Percentiles rank a stretch among this genome's conserved stretches.
phyloP scores from a whole-genome alignment of 2,888 invertebrate species.

The Odontomyia ornata region DNA sequence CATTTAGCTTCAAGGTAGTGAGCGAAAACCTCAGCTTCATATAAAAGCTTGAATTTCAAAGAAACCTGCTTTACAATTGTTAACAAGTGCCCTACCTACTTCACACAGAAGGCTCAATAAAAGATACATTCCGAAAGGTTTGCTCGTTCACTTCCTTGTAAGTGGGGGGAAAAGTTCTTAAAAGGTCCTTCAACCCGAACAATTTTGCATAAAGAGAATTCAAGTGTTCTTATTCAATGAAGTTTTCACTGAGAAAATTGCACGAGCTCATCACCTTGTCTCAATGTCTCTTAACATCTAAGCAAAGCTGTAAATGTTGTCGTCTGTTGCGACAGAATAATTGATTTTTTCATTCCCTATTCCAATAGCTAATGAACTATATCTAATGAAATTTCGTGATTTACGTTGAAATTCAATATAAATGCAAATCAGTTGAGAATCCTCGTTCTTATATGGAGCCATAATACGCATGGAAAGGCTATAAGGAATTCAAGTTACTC shows the following conservation, averaged over 20 bases:
- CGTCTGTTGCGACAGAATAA: neutral
- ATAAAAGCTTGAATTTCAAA: neutral
- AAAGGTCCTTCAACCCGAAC: too few relatives aligned
- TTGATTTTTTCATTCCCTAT: neutral
- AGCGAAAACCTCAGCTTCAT: too few relatives aligned
- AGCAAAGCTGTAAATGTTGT: neutral
- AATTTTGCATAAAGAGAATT: too few relatives aligned
- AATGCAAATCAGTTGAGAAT: conserved; percentile 45
- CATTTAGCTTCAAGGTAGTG: too few relatives aligned
- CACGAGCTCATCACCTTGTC: too few relatives aligned
- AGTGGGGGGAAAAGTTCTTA: too few relatives aligned
- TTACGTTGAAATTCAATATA: conserved; percentile 46
- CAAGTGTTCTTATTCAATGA: too few relatives aligned
- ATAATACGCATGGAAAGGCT: neutral
- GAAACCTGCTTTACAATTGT: neutral
- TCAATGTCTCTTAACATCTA: neutral
- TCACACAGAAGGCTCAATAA: too few relatives aligned
- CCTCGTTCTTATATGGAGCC: neutral
- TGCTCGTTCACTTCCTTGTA: too few relatives aligned
- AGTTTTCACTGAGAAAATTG: too few relatives aligned
- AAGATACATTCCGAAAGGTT: too few relatives aligned
- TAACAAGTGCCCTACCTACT: neutral
- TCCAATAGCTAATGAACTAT: conserved; percentile 42
- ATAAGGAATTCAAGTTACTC: neutral
- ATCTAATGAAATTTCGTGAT: conserved; percentile 43